A percentile compares a stretch with the other conserved stretches of the same genome.
Conservation (phyloP, 2,888 invertebrate species). For the Brachyopa scutellaris region DNA sequence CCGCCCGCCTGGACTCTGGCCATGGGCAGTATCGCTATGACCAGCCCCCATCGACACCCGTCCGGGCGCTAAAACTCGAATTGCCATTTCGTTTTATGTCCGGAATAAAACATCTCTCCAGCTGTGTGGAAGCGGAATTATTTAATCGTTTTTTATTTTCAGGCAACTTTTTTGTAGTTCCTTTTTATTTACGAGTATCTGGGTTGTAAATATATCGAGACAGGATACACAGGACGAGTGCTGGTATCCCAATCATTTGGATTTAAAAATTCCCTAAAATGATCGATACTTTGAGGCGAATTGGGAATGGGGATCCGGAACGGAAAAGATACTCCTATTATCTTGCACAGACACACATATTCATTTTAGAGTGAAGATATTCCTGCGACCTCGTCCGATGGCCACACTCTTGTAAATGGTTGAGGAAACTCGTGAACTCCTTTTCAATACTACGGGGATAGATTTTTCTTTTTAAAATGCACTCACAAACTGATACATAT, state of each 20-base stretch:
- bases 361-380: no score
- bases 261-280: conserved; percentile 7
- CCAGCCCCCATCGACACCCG: not conserved
- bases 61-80: not conserved
- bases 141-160: conserved; percentile 56
- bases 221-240: not conserved
- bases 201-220: not conserved
- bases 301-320: no score
- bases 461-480: conserved; percentile 15
- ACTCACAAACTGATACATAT: not conserved
- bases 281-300: conserved; percentile 14
- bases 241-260: no score
- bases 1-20: conserved; percentile 26
- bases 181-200: no score
- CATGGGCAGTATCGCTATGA: no score
- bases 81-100: conserved; percentile 31
- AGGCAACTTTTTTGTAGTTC: conserved; percentile 24
- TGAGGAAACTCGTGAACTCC: no score
- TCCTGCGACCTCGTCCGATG: no score
- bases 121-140: conserved; percentile 58
- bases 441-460: no score
- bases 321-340: no score
- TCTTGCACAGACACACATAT: no score
- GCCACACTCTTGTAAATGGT: no score
- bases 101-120: conserved; percentile 49